Conservation (phyloP, 2,888 invertebrate genomes). For the Melieria picta region DNA sequence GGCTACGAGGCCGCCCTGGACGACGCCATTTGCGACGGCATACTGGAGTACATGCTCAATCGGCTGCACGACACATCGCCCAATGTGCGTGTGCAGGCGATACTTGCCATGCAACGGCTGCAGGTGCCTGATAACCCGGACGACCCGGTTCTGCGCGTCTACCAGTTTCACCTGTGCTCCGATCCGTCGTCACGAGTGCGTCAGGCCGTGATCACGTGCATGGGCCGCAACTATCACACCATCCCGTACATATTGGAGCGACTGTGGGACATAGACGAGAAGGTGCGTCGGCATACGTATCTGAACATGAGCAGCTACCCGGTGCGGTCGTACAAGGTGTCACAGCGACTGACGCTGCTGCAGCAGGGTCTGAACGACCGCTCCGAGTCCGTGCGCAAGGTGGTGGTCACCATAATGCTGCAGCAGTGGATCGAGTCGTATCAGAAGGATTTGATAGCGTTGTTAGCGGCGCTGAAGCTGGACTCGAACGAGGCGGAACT, state of each 20-base stretch:
- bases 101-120: constrained; percentile 79
- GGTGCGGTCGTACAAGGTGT: constrained; percentile 70
- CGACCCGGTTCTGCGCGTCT: constrained; percentile 80
- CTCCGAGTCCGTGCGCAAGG: constrained; percentile 67
- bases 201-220: constrained; percentile 74
- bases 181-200: constrained; percentile 84
- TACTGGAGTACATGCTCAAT: constrained; percentile 76
- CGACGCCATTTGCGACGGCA: constrained; percentile 78
- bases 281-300: constrained; percentile 71
- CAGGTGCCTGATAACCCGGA: constrained; percentile 81
- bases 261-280: constrained; percentile 80
- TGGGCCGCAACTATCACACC: constrained; percentile 78
- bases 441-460: constrained; percentile 74
- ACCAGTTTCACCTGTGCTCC: constrained; percentile 75
- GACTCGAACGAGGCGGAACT: constrained; percentile 75
- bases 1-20: constrained; percentile 81
- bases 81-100: constrained; percentile 82
- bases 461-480: constrained; percentile 80
- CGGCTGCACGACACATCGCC: constrained; percentile 78
- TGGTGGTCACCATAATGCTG: constrained; percentile 69
- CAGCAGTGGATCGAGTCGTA: constrained; percentile 81
- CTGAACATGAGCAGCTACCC: constrained; percentile 67
- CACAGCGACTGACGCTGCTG: constrained; percentile 72
- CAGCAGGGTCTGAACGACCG: constrained; percentile 74
- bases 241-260: constrained; percentile 77